Percentiles rank a stretch among this genome's conserved stretches.
These are phyloP conservation scores for Ganaspis brasiliensis DNA, from an alignment of 2,888 invertebrate species.

Conservation along the genomic window DNA sequence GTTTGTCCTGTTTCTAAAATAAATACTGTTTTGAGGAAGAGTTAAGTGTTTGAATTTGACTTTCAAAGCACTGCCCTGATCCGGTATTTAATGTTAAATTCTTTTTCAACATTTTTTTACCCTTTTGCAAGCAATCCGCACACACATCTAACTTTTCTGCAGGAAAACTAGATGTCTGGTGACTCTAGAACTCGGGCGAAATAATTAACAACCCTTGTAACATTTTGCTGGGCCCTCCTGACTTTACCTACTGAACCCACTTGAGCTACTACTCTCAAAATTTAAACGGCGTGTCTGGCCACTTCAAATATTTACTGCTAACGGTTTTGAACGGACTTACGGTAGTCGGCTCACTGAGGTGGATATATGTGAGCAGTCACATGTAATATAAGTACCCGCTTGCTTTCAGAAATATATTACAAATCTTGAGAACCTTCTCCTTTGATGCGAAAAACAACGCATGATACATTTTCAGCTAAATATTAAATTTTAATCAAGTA, in stretches of 20 bases:
- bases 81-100: background rate
- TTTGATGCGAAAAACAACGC: background rate
- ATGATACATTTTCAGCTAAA: background rate
- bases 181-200: conserved; percentile 72
- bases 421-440: conserved; percentile 3
- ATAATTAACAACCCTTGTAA: conserved; percentile 75
- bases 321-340: conserved; percentile 57
- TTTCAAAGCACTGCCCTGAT: background rate
- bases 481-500: background rate
- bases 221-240: conserved; percentile 49
- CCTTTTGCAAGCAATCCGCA: conserved; percentile 1
- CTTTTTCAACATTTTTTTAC: background rate
- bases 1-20: no score
- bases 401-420: conserved; percentile 1
- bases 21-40: no score
- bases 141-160: conserved; percentile 30
- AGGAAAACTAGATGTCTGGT: conserved; percentile 64
- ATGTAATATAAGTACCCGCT: conserved; percentile 53
- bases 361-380: conserved; percentile 27
- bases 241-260: conserved; percentile 55
- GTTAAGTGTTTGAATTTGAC: background rate
- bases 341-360: background rate
- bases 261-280: conserved; percentile 56
- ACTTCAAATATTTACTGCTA: conserved; percentile 61
- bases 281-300: conserved; percentile 58